Base-by-base conservation (phyloP, 2,113 vertebrate species). In the Microcebus lehilahytsara region DNA sequence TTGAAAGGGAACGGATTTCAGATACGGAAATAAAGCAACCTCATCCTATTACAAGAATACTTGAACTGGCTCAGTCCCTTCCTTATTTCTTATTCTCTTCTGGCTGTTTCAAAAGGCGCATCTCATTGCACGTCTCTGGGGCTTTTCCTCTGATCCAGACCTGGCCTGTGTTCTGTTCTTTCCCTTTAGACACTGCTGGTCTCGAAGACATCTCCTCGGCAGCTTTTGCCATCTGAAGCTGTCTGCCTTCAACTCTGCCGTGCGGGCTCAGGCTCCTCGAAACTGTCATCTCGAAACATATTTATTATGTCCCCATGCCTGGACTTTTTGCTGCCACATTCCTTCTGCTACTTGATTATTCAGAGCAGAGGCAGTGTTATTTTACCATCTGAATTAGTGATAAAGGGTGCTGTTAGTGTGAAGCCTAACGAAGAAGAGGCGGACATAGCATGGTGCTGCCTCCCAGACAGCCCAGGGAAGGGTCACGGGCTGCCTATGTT, bases 241-340 rank as follows among this genome's bases (percentile, higher is more conserved):
- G 94, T 97, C 96, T 97, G 96, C 81, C 90, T 97, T 96, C 80
- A 32, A 75, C 81, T 94, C 72, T 53, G 87, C 60, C 0, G 22
- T 93, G 90, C 85, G 56, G 75, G 74, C 80, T 79, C 69, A 64
- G 62, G 40, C 78, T 97, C 81, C 78, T 97, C 37, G 42, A 95
- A 95, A 86, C 90, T 96, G 92, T 97, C 95, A 97, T 97, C 92
- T 93, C 3, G 0, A 93, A 98, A 98, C 85, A 77, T 91, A 96
- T 95, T 91, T 93, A 97, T 98, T 97, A 97, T 64, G 86, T 97
- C 88, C 53, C 95, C 88, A 42, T 62, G 85, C 80, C 64, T 0
- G 1, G 79, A 22, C 30, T 75, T 90, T 49, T 51, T 71, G 67
- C 58, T 90, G 89, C 93, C 71, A 67, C 3, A 3, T 81, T 84